Conservation (phyloP, 2,797 vertebrate species). For the Siniperca undulata region DNA sequence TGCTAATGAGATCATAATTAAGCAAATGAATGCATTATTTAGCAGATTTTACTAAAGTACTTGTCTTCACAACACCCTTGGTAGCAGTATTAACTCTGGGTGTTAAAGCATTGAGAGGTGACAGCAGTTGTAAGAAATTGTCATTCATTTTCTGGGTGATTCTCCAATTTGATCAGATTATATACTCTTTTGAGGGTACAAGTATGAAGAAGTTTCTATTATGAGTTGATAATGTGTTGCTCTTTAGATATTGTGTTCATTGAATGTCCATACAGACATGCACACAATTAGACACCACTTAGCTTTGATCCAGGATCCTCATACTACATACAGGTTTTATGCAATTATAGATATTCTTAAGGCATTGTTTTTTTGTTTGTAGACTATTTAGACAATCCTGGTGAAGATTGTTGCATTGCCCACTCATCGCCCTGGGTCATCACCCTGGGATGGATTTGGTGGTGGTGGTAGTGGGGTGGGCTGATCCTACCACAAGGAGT, state of each 20-base stretch:
- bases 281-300: background rate
- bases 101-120: conserved; percentile 1
- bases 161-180: background rate
- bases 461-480: background rate
- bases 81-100: background rate
- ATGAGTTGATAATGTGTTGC: background rate
- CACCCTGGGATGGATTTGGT: background rate
- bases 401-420: background rate
- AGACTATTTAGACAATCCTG: background rate
- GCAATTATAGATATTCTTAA: background rate
- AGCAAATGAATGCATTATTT: conserved; percentile 6
- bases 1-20: background rate
- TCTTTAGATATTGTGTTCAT: background rate
- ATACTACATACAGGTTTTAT: background rate
- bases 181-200: background rate
- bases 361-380: background rate
- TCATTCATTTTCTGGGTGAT: background rate
- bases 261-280: background rate
- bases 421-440: too few relatives aligned
- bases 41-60: conserved; percentile 1
- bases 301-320: background rate
- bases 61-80: conserved; percentile 1
- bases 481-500: background rate
- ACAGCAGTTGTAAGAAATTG: background rate
- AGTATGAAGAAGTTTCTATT: background rate